Conservation (phyloP, 2,888 invertebrate species). For the Epsilonema sp. region DNA sequence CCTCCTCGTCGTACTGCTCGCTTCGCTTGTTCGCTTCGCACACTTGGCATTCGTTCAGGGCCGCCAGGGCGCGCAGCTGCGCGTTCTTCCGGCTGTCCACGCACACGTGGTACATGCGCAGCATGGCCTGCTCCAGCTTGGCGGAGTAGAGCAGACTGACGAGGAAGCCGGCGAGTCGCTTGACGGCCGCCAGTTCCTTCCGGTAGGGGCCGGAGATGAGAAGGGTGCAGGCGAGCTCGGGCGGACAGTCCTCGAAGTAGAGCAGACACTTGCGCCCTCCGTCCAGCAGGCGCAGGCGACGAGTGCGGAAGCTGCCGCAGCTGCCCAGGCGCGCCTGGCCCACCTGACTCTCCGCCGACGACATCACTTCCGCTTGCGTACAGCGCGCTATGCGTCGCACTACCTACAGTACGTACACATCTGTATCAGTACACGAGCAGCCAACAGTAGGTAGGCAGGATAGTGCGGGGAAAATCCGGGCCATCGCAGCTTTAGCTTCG, state of each 20-base stretch:
- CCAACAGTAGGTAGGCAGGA: too few relatives aligned
- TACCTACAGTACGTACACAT: too few relatives aligned
- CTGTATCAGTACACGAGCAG: too few relatives aligned
- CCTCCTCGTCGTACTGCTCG: too few relatives aligned
- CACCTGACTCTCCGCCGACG: conserved; percentile 61
- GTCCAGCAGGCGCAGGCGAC: conserved; percentile 16
- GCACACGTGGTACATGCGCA: conserved; percentile 29
- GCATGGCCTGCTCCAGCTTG: conserved; percentile 69
- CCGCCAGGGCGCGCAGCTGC: too few relatives aligned
- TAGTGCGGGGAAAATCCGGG: too few relatives aligned
- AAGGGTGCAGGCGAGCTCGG: conserved; percentile 65
- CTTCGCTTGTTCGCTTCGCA: too few relatives aligned
- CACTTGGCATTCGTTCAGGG: too few relatives aligned
- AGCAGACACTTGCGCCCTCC: conserved; percentile 54
- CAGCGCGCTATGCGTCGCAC: conserved; percentile 57
- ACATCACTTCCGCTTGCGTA: conserved; percentile 60
- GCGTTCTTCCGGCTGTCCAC: too few relatives aligned
- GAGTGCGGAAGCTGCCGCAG: conserved; percentile 12
- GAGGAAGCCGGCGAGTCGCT: conserved; percentile 59
- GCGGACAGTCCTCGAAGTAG: conserved; percentile 74
- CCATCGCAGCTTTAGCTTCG: too few relatives aligned
- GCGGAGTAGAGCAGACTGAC: conserved; percentile 70
- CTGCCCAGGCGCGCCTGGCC: conserved; percentile 48
- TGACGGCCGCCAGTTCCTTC: conserved; percentile 38
- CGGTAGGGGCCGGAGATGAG: conserved; percentile 54